These are phyloP conservation scores for Lepidostoma basale DNA, from an alignment of 1,140 invertebrate genomes.

Conservation along the genomic window DNA sequence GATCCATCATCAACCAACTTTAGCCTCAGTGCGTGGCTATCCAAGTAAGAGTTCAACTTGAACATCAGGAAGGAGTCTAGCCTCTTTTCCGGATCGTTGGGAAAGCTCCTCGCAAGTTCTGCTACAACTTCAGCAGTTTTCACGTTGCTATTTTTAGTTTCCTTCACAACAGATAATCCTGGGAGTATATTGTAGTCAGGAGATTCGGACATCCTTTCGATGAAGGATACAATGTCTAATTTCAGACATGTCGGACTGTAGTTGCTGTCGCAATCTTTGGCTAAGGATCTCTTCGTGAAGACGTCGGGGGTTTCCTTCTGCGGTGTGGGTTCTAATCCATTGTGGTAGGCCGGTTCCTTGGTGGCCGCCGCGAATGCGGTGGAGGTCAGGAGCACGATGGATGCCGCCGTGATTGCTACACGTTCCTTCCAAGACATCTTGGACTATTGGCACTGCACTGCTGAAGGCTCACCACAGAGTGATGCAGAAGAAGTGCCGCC, in stretches of 20 bases:
- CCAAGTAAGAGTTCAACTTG: constrained; percentile 72
- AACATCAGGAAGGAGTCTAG: constrained; percentile 76
- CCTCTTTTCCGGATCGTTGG: constrained; percentile 76
- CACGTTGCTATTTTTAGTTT: constrained; percentile 62
- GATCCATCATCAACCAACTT: constrained; percentile 71
- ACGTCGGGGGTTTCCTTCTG: constrained; percentile 36
- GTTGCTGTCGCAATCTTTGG: constrained; percentile 69
- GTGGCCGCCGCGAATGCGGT: constrained; percentile 20
- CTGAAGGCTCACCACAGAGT: not conserved
- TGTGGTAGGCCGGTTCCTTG: constrained; percentile 42
- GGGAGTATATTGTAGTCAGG: constrained; percentile 70
- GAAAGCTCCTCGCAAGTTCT: constrained; percentile 74
- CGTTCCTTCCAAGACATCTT: constrained; percentile 24
- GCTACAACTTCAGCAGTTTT: constrained; percentile 69
- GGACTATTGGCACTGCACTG: constrained; percentile 3
- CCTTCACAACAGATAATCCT: constrained; percentile 73
- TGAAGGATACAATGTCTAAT: constrained; percentile 76
- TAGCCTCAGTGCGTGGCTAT: constrained; percentile 74
- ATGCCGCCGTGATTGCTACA: not conserved
- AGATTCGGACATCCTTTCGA: constrained; percentile 72
- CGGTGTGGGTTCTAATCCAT: constrained; percentile 34
- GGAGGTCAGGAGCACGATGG: not conserved
- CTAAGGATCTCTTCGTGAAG: constrained; percentile 46
- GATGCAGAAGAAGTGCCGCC: not conserved
- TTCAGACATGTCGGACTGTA: constrained; percentile 80